A percentile compares a stretch with the other conserved stretches of the same genome.
phyloP scores from a whole-genome alignment of 2,113 vertebrate genomes.

The Erythrolamprus reginae region DNA sequence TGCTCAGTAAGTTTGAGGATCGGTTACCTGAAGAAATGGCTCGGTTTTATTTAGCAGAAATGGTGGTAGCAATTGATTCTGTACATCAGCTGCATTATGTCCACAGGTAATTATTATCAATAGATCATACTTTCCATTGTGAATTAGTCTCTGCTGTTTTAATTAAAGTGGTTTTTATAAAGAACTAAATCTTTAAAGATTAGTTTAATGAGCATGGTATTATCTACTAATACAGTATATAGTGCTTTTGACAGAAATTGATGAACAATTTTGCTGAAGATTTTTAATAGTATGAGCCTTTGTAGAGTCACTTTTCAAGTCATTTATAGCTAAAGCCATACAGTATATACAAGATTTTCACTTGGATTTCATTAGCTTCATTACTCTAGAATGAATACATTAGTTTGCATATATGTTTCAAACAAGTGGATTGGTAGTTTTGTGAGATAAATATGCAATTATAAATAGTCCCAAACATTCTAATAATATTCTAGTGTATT shows the following conservation, averaged over 20 bases:
- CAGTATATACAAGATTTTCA: neutral
- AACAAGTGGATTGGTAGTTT: neutral
- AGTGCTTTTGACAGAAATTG: neutral
- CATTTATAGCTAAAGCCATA: neutral
- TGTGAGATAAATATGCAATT: neutral
- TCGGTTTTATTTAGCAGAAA: slow-evolving; percentile 96
- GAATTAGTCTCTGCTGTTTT: neutral
- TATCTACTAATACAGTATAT: neutral
- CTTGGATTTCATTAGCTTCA: neutral
- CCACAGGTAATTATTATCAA: slow-evolving; percentile 79
- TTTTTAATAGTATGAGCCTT: neutral
- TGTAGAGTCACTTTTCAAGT: neutral
- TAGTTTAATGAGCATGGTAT: neutral
- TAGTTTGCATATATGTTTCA: neutral
- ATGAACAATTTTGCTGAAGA: neutral
- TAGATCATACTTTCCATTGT: neutral
- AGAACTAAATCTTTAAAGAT: neutral
- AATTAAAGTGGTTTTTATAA: neutral
- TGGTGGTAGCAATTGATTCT: slow-evolving; percentile 97
- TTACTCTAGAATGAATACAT: neutral
- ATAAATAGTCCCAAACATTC: neutral
- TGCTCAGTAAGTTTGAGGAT: slow-evolving; percentile 99
- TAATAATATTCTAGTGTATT: neutral
- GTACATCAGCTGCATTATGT: slow-evolving; percentile 98
- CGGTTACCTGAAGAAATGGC: slow-evolving; percentile 97